Conservation (phyloP, 2,113 vertebrate genomes). For the Daboia siamensis region DNA sequence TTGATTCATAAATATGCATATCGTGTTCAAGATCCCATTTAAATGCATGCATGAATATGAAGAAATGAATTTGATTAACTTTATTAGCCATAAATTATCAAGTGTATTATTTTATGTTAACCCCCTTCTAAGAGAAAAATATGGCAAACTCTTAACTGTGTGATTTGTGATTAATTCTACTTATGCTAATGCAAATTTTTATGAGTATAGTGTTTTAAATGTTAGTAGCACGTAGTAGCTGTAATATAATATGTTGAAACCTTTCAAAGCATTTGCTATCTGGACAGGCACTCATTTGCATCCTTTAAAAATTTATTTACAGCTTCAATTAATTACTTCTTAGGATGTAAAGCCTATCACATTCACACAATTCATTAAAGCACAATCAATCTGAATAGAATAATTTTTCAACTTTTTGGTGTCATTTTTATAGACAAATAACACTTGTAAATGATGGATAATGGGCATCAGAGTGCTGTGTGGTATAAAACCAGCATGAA, state of each 20-base stretch:
- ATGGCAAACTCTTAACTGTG: slow-evolving; percentile 47
- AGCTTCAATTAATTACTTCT: slow-evolving; percentile 77
- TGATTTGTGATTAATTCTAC: slow-evolving; percentile 24
- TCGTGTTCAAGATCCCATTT: slow-evolving; percentile 68
- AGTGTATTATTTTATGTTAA: slow-evolving; percentile 65
- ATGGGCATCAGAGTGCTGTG: slow-evolving; percentile 70
- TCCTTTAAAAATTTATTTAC: slow-evolving; percentile 78
- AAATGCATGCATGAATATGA: slow-evolving; percentile 66
- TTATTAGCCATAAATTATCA: slow-evolving; percentile 74
- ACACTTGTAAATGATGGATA: slow-evolving; percentile 81
- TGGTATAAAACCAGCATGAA: slow-evolving; percentile 71
- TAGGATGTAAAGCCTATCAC: slow-evolving; percentile 72
- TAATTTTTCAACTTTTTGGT: slow-evolving; percentile 81
- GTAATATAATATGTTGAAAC: slow-evolving; percentile 71
- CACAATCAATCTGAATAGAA: slow-evolving; percentile 68
- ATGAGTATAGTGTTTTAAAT: slow-evolving; percentile 51
- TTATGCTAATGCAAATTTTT: slow-evolving; percentile 50
- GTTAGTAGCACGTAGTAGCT: slow-evolving; percentile 42
- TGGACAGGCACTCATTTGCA: slow-evolving; percentile 75
- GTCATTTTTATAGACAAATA: slow-evolving; percentile 83
- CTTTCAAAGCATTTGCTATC: slow-evolving; percentile 73
- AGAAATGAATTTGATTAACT: slow-evolving; percentile 71
- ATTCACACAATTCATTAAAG: slow-evolving; percentile 74
- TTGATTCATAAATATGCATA: slow-evolving; percentile 72
- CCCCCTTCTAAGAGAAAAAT: slow-evolving; percentile 67